Base-by-base conservation (phyloP, 2,797 vertebrate genomes). In the Danio aesculapii region DNA sequence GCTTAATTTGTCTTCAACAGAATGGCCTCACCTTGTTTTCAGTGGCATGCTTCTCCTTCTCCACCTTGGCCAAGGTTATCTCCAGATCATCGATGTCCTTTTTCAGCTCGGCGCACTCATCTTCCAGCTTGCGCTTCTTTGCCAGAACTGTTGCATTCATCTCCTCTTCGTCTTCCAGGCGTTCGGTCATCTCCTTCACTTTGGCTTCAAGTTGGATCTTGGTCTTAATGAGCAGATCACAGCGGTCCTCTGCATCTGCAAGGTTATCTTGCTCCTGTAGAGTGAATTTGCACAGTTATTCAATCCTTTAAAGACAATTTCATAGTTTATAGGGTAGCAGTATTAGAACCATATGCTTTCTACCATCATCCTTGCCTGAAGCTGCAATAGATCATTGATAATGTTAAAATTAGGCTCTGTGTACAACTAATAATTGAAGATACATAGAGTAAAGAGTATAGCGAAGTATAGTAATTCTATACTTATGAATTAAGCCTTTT, bases 11-110 rank as follows among this genome's bases (percentile, higher is more conserved):
- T 77, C 44, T 21, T 21, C 4, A 57, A 13, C 30, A 30, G 30
- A 50, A 49, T 21, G 30, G 11, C 7, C 84, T 50, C 52, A 95
- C 93, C 94, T 95, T 95, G 85, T 95, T 95, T 84, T 94, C 94
- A 0, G 93, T 94, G 79, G 92, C 91, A 50, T 93, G 93, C 6
- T 94, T 95, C 69, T 94, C 94, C 83, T 94, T 95, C 83, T 95
- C 93, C 55, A 80, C n/a, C 12, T 83, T 98, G 87, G 96, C 96
- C 91, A 98, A 88, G 0, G 97, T 98, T 88, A 97, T 90, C 91
- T 98, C 97, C 58, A 99, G 90, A 81, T 99, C 97, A 6, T 99
- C 97, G 0, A 98, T 97, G 90, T 99, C 97, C 84, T 97, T 99
- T 91, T 98, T 99, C 79, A 98, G 93, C 88, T 98, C 97, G 0